Evolutionary conservation across 2,888 invertebrate genomes (phyloP).

Genomic region (Nomada goodeniana): DNA sequence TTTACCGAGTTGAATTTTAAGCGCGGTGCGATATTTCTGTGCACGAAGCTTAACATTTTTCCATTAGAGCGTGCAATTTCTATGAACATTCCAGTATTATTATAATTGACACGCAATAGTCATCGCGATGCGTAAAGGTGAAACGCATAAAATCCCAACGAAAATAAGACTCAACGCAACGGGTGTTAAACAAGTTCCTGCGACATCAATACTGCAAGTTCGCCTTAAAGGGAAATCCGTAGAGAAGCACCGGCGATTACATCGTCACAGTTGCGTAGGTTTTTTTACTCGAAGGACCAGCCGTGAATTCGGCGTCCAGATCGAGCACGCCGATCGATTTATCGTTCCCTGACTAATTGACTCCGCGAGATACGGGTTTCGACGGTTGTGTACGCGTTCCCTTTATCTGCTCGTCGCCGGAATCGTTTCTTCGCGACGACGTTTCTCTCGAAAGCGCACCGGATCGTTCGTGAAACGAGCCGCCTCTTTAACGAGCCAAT

Average conservation of each 20-base stretch:
- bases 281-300: not conserved
- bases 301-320: conserved; percentile 25
- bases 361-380: conserved; percentile 75
- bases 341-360: conserved; percentile 79
- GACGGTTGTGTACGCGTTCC: conserved; percentile 42
- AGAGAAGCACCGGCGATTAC: not conserved
- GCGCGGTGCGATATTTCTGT: too few species aligned
- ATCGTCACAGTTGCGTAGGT: not conserved
- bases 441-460: conserved; percentile 55
- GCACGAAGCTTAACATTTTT: too few species aligned
- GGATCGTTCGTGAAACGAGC: conserved; percentile 56
- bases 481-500: conserved; percentile 76
- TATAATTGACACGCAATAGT: too few species aligned
- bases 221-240: too few species aligned
- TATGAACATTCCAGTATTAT: too few species aligned
- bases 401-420: conserved; percentile 52
- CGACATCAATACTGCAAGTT: too few species aligned
- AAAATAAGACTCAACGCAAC: too few species aligned
- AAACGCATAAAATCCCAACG: too few species aligned
- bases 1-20: too few species aligned
- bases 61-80: too few species aligned
- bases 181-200: too few species aligned
- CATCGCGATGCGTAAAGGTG: too few species aligned
- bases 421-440: conserved; percentile 38
- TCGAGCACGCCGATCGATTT: conserved; percentile 66